phyloP scores from a whole-genome alignment of 2,113 vertebrate genomes.

The Arvicanthis niloticus region DNA sequence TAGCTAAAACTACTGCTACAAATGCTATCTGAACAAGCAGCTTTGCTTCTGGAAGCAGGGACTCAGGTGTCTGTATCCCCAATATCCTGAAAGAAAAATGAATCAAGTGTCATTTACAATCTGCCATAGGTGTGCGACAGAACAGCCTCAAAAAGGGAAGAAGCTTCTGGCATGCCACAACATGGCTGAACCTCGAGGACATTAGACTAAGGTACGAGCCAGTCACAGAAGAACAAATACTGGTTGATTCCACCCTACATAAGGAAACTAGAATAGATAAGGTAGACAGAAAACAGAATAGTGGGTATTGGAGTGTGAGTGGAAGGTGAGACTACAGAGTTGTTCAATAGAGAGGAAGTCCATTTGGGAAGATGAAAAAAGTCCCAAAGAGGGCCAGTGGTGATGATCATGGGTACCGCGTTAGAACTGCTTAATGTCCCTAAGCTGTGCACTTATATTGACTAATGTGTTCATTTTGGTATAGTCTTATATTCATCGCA shows the following conservation, averaged over 20 bases:
- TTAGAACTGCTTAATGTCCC: not conserved
- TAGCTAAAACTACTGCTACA: too few relatives aligned
- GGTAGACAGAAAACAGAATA: not conserved
- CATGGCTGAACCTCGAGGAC: not conserved
- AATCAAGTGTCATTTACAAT: not conserved
- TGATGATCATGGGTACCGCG: too few relatives aligned
- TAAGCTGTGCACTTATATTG: not conserved
- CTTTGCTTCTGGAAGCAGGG: not conserved
- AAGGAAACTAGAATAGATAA: not conserved
- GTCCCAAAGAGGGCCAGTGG: not conserved
- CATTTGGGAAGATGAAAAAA: not conserved
- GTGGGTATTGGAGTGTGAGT: not conserved
- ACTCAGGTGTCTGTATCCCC: not conserved
- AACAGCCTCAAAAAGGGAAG: not conserved
- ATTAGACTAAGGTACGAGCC: not conserved
- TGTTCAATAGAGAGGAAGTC: not conserved
- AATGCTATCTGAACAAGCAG: not conserved
- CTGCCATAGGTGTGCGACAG: not conserved
- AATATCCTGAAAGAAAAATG: not conserved
- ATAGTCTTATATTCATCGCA: not conserved
- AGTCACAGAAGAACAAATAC: not conserved
- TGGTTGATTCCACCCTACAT: not conserved
- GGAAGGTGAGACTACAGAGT: not conserved
- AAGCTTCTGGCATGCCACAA: not conserved
- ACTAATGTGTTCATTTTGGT: not conserved